A percentile compares a stretch with the other conserved stretches of the same genome.
Evolutionary conservation across 2,888 invertebrate genomes (phyloP).

Genomic region (Caenorhabditis doughertyi): DNA sequence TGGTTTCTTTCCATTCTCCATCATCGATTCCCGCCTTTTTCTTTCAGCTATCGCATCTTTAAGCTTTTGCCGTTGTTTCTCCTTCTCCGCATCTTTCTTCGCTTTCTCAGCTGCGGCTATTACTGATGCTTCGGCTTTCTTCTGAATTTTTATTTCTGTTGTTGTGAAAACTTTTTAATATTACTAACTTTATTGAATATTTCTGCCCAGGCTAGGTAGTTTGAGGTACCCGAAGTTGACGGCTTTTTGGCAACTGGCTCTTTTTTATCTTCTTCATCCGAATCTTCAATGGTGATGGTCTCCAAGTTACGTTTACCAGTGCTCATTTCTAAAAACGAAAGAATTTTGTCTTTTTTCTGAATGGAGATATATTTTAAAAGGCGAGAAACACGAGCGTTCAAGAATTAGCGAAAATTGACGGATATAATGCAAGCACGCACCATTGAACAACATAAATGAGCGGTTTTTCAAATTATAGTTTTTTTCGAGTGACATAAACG

Average conservation of each 20-base stretch:
- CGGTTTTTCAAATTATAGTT: background rate
- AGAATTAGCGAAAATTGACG: background rate
- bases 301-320: conserved; percentile 49
- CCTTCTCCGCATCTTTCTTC: conserved; percentile 39
- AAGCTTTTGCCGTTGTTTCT: conserved; percentile 19
- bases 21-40: conserved; percentile 16
- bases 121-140: conserved; percentile 26
- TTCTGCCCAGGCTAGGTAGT: conserved; percentile 37
- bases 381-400: background rate
- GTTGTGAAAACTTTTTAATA: background rate
- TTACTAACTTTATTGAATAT: conserved; percentile 42
- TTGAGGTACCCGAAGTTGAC: conserved; percentile 3
- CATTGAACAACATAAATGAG: background rate
- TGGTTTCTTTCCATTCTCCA: background rate
- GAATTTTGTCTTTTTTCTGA: too few relatives aligned
- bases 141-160: conserved; percentile 5
- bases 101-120: background rate
- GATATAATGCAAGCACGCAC: conserved; percentile 11
- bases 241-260: conserved; percentile 21
- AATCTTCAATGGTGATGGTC: conserved; percentile 63
- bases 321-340: conserved; percentile 24
- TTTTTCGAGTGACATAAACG: too few relatives aligned
- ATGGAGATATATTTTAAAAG: too few relatives aligned
- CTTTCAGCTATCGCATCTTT: conserved; percentile 27
- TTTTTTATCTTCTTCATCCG: conserved; percentile 45